Percentiles rank a stretch among this genome's conserved stretches.
These are phyloP conservation scores for Oryzias curvinotus DNA, from an alignment of 2,113 vertebrate species.

Conservation along the genomic window DNA sequence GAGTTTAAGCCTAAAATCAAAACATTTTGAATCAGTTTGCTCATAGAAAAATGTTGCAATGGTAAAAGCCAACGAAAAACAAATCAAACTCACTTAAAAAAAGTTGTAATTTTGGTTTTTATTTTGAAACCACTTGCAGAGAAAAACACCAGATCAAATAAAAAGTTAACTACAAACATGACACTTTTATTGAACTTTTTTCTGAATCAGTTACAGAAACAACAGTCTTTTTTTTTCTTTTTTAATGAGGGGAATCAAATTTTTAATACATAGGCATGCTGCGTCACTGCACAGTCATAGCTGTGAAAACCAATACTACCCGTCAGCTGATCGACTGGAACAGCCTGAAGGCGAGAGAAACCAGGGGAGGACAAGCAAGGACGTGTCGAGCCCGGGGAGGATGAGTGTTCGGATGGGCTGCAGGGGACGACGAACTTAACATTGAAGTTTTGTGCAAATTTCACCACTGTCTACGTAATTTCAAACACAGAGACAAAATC, in stretches of 20 bases:
- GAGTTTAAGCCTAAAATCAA: no score
- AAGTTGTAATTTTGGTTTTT: no score
- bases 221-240: constrained; percentile 44
- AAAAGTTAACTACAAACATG: constrained; percentile 77
- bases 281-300: constrained; percentile 76
- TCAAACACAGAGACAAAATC: constrained; percentile 68
- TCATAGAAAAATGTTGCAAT: no score
- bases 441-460: constrained; percentile 71
- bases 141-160: constrained; percentile 36
- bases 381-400: constrained; percentile 57
- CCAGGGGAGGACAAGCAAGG: constrained; percentile 64
- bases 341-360: constrained; percentile 69
- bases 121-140: neutral
- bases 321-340: constrained; percentile 57
- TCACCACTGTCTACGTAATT: constrained; percentile 70
- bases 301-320: constrained; percentile 71
- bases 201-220: constrained; percentile 76
- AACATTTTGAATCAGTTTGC: no score
- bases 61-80: no score
- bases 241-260: constrained; percentile 66
- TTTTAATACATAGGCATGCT: constrained; percentile 78
- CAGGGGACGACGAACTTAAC: constrained; percentile 60
- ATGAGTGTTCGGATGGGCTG: constrained; percentile 49
- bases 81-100: no score
- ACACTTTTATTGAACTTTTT: constrained; percentile 77